A percentile compares a stretch with the other conserved stretches of the same genome.
These are phyloP conservation scores for Troilus luridus DNA, from an alignment of 2,888 invertebrate genomes.

Conservation along the genomic window DNA sequence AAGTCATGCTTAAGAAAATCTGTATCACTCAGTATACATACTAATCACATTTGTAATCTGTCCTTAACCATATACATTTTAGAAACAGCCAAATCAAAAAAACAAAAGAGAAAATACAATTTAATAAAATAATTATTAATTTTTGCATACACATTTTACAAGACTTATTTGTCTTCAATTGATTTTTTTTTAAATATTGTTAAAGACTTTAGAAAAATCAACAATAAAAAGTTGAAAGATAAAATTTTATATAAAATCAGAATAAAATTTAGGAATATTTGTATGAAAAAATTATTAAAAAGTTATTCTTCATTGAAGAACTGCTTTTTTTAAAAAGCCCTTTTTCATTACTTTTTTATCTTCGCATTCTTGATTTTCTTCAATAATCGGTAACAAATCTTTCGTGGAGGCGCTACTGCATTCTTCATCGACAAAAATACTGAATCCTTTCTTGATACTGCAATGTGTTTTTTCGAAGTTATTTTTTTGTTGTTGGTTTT, in stretches of 20 bases:
- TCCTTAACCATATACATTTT: neutral
- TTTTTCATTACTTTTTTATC: neutral
- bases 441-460: constrained; percentile 39
- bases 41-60: neutral
- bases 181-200: too few species aligned
- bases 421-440: constrained; percentile 48
- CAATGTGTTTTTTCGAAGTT: too few species aligned
- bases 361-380: constrained; percentile 52
- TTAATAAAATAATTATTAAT: too few species aligned
- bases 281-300: neutral
- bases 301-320: constrained; percentile 43
- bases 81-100: neutral
- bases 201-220: neutral
- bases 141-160: too few species aligned
- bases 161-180: too few species aligned
- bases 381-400: constrained; percentile 43
- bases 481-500: too few species aligned
- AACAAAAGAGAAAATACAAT: too few species aligned
- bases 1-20: neutral
- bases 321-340: constrained; percentile 21
- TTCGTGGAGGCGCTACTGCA: neutral
- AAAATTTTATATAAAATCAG: too few species aligned
- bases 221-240: neutral
- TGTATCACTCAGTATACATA: neutral
- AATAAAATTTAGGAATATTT: too few species aligned